Evolutionary conservation across 1,140 invertebrate species (phyloP).

Genomic region (Plectus sambesii): DNA sequence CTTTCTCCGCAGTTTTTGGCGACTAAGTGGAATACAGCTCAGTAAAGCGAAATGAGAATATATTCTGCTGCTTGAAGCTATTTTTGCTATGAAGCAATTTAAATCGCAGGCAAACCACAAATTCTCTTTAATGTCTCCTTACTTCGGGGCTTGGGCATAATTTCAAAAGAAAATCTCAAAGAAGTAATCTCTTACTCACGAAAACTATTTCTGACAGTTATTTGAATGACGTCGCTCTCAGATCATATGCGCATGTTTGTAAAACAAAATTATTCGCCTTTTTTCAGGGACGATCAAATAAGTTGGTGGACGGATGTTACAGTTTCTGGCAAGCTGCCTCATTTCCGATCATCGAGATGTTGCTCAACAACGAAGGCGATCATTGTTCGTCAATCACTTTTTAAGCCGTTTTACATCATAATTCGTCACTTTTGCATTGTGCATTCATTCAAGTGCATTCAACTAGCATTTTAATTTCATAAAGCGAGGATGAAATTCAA

Average conservation of each 20-base stretch:
- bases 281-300: conserved; percentile 67
- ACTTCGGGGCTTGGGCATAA: no score
- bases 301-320: conserved; percentile 95
- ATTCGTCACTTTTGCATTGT: no score
- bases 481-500: conserved; percentile 21
- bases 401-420: no score
- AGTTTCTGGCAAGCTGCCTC: conserved; percentile 93
- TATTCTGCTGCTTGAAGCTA: background rate
- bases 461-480: no score
- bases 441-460: no score
- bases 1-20: no score
- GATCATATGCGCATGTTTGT: conserved; percentile 1
- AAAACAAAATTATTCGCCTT: background rate
- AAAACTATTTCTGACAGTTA: background rate
- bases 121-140: no score
- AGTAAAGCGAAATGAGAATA: no score
- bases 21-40: no score
- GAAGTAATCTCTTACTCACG: conserved; percentile 7
- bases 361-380: conserved; percentile 51
- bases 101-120: no score
- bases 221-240: no score
- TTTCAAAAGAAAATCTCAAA: conserved; percentile 7
- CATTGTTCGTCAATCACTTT: background rate
- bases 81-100: conserved; percentile 11
- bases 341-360: conserved; percentile 55